These are phyloP conservation scores for Heliconius ismenius DNA, from an alignment of 2,888 invertebrate genomes.

Conservation along the genomic window DNA sequence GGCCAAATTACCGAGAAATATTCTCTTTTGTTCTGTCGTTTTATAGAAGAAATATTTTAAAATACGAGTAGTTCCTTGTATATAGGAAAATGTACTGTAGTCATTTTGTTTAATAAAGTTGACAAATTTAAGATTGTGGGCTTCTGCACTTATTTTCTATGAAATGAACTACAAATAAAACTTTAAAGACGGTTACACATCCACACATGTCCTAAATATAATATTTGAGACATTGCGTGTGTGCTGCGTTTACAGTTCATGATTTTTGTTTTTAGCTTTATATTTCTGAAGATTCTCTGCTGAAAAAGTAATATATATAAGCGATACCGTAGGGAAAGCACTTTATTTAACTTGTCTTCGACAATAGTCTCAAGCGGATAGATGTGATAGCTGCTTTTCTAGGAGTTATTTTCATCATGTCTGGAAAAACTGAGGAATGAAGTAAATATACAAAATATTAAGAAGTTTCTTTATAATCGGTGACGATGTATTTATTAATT, in stretches of 20 bases:
- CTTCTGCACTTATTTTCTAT: too few species aligned
- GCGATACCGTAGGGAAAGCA: slow-evolving; percentile 5
- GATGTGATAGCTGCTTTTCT: neutral
- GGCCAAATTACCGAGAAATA: slow-evolving; percentile 34
- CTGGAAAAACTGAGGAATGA: too few species aligned
- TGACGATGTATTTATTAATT: too few species aligned
- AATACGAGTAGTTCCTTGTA: neutral
- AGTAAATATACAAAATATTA: too few species aligned
- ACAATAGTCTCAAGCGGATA: slow-evolving; percentile 7
- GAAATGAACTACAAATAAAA: too few species aligned
- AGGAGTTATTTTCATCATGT: neutral
- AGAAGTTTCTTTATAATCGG: too few species aligned
- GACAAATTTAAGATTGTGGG: too few species aligned
- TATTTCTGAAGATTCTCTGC: neutral
- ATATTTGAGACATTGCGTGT: neutral
- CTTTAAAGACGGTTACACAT: too few species aligned
- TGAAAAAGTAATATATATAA: neutral
- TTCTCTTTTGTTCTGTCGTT: slow-evolving; percentile 29
- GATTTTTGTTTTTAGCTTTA: neutral
- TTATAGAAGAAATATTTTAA: slow-evolving; percentile 16
- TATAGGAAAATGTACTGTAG: neutral
- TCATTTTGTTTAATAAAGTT: too few species aligned
- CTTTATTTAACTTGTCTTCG: slow-evolving; percentile 5
- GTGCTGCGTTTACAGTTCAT: neutral
- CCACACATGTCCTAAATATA: too few species aligned